These are phyloP conservation scores for Dryocosmus kuriphilus DNA, from an alignment of 2,888 invertebrate species.

Conservation along the genomic window DNA sequence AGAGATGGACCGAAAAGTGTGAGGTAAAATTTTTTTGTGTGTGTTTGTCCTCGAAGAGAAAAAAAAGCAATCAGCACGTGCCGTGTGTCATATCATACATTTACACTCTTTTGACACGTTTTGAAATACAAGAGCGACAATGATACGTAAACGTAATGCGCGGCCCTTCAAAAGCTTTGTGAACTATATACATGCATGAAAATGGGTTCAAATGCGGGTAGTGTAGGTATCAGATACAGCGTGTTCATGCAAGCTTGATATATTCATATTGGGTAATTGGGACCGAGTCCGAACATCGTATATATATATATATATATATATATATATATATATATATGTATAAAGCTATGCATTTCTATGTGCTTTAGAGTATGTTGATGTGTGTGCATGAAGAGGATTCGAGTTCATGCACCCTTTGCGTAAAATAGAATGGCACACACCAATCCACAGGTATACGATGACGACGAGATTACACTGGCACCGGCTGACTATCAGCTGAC, in stretches of 20 bases:
- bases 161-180: constrained; percentile 66
- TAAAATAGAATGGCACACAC: constrained; percentile 25
- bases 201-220: neutral
- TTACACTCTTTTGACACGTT: constrained; percentile 66
- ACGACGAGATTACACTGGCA: constrained; percentile 18
- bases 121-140: constrained; percentile 63
- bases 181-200: constrained; percentile 10
- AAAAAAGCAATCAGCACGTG: constrained; percentile 51
- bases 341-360: too few species aligned
- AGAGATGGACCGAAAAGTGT: neutral
- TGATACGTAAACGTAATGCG: constrained; percentile 67
- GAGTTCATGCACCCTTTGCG: constrained; percentile 29
- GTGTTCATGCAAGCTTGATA: neutral
- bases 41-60: constrained; percentile 35
- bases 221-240: neutral
- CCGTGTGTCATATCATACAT: constrained; percentile 58
- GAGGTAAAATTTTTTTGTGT: neutral
- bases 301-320: neutral
- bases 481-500: constrained; percentile 21
- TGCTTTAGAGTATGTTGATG: too few species aligned
- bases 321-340: too few species aligned
- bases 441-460: constrained; percentile 10
- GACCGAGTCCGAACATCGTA: neutral
- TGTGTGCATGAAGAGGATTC: neutral
- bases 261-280: neutral